phyloP scores from a whole-genome alignment of 2,113 vertebrate species.

The Motacilla tschutschensis region DNA sequence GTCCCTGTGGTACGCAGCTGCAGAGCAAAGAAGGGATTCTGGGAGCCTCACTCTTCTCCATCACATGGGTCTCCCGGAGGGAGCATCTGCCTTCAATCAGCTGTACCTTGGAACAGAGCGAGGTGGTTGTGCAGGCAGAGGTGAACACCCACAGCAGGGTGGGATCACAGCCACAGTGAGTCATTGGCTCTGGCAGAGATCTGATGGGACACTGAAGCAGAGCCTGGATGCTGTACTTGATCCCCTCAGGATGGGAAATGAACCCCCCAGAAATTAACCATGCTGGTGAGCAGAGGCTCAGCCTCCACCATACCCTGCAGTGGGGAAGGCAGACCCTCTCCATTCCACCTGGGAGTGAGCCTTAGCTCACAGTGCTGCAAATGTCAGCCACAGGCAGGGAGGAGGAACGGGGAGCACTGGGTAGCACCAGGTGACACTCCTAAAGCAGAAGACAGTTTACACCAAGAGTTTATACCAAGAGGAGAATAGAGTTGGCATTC shows the following conservation, averaged over 20 bases:
- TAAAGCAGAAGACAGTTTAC: background rate
- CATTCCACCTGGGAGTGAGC: background rate
- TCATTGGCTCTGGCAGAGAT: background rate
- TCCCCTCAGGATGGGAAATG: background rate
- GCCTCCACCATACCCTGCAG: rapidly evolving
- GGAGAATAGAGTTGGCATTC: rapidly evolving
- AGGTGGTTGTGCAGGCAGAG: rapidly evolving
- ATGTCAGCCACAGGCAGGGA: background rate
- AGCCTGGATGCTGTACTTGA: background rate
- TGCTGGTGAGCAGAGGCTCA: background rate
- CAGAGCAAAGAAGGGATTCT: background rate
- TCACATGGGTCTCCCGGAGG: background rate
- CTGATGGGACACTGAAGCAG: background rate
- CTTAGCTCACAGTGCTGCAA: background rate
- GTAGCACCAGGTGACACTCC: rapidly evolving
- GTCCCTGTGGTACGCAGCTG: background rate
- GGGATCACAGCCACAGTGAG: background rate
- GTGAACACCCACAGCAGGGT: rapidly evolving
- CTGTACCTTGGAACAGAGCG: background rate
- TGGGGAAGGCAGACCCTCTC: background rate
- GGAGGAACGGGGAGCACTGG: background rate
- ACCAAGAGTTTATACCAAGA: background rate
- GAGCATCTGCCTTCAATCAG: constrained; percentile 6
- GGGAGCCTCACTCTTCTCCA: background rate
- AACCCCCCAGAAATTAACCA: rapidly evolving